These are phyloP conservation scores for Philypnodon macrostomus DNA, from an alignment of 2,797 vertebrate species.

Conservation along the genomic window DNA sequence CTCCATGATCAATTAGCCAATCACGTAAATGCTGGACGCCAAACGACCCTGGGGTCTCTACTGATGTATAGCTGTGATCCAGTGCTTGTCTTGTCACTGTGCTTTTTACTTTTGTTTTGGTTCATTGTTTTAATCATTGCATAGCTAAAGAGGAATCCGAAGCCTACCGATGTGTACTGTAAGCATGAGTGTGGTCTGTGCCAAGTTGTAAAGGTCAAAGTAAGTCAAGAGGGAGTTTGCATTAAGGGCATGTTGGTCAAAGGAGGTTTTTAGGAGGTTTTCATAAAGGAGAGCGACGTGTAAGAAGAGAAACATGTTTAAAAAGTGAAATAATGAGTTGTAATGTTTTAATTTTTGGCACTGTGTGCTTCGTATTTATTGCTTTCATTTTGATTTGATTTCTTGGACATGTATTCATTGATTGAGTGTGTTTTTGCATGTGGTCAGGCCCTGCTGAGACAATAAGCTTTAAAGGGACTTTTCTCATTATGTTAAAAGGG, in stretches of 20 bases:
- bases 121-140: slow-evolving; percentile 49
- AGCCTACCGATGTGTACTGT: slow-evolving; percentile 68
- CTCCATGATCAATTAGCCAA: slow-evolving; percentile 59
- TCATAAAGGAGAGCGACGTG: neutral
- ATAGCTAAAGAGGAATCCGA: slow-evolving; percentile 46
- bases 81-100: slow-evolving; percentile 59
- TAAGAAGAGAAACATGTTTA: slow-evolving; percentile 14
- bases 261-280: slow-evolving; percentile 33
- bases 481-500: slow-evolving; percentile 17
- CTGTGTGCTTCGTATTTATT: slow-evolving; percentile 77
- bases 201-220: slow-evolving; percentile 23
- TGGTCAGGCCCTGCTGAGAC: slow-evolving; percentile 66
- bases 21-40: slow-evolving; percentile 72
- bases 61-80: slow-evolving; percentile 69
- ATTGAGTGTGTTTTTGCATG: slow-evolving; percentile 25
- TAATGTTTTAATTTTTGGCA: slow-evolving; percentile 57
- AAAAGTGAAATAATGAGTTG: slow-evolving; percentile 27
- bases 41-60: slow-evolving; percentile 52
- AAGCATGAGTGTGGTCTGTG: slow-evolving; percentile 37
- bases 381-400: slow-evolving; percentile 39
- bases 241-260: slow-evolving; percentile 9
- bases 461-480: slow-evolving; percentile 55
- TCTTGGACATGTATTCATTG: slow-evolving; percentile 28
- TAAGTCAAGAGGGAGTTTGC: slow-evolving; percentile 35
- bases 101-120: slow-evolving; percentile 49